Conservation (phyloP, 2,888 invertebrate genomes). For the Polydrusus pterygomalis region DNA sequence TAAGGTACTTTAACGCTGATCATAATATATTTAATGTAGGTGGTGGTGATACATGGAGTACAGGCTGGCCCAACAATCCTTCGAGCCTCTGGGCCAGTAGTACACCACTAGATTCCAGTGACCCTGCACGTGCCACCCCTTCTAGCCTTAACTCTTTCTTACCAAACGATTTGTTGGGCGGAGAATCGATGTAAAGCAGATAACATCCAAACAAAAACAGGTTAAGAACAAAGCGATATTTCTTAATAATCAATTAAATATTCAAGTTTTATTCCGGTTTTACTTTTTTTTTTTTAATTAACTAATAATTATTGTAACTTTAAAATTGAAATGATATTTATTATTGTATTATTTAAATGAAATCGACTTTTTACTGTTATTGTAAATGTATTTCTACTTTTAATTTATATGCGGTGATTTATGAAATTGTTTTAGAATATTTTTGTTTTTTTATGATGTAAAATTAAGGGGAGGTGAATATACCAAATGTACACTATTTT, state of each 20-base stretch:
- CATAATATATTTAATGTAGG: slow-evolving; percentile 51
- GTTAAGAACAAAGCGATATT: slow-evolving; percentile 50
- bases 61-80: slow-evolving; percentile 72
- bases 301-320: slow-evolving; percentile 37
- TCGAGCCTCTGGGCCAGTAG: slow-evolving; percentile 79
- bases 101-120: slow-evolving; percentile 77
- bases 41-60: slow-evolving; percentile 77
- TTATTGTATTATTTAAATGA: slow-evolving; percentile 57
- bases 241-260: slow-evolving; percentile 46
- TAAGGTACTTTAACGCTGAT: background rate
- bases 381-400: slow-evolving; percentile 64
- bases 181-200: slow-evolving; percentile 85
- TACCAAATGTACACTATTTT: slow-evolving; percentile 60
- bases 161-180: slow-evolving; percentile 90
- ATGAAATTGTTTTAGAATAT: slow-evolving; percentile 63
- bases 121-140: slow-evolving; percentile 88
- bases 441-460: slow-evolving; percentile 60
- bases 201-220: slow-evolving; percentile 46
- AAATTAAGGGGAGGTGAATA: slow-evolving; percentile 54
- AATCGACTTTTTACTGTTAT: slow-evolving; percentile 59
- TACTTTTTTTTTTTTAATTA: slow-evolving; percentile 58
- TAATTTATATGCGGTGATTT: slow-evolving; percentile 65
- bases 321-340: slow-evolving; percentile 57
- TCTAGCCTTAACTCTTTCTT: slow-evolving; percentile 91
- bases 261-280: slow-evolving; percentile 64